These are phyloP conservation scores for Oopsacas minuta DNA, from an alignment of 37 sponge, comb jelly and placozoan genomes.

Conservation along the genomic window DNA sequence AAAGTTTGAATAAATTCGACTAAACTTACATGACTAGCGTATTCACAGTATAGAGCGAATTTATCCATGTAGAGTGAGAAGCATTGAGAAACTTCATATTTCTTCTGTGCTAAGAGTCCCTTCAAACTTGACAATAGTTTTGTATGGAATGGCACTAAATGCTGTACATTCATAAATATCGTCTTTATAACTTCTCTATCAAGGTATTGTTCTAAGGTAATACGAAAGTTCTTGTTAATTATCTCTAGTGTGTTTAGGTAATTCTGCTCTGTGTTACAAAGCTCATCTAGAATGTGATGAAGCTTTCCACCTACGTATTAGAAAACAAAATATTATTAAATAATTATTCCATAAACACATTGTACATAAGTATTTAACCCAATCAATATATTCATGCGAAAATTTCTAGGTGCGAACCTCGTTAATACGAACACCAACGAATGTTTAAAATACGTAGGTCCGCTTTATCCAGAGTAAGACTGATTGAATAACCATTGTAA, in stretches of 20 bases:
- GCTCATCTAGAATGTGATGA: not conserved
- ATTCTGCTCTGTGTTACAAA: constrained; percentile 1
- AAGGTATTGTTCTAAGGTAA: not conserved
- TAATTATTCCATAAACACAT: too few species aligned
- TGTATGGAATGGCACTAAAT: not conserved
- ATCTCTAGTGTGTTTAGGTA: constrained; percentile 12
- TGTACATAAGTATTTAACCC: too few species aligned
- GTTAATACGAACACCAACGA: too few species aligned
- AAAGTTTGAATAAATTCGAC: not conserved
- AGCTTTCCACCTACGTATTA: constrained; percentile 5
- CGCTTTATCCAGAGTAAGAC: too few species aligned
- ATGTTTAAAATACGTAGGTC: too few species aligned
- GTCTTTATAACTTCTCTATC: not conserved
- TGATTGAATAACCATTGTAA: too few species aligned
- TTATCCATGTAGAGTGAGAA: not conserved
- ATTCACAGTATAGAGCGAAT: not conserved
- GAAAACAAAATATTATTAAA: too few species aligned
- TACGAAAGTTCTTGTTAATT: constrained; percentile 1
- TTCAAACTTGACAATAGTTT: not conserved
- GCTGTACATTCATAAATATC: constrained; percentile 20
- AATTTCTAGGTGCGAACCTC: too few species aligned
- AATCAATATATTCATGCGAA: too few species aligned
- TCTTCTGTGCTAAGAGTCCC: not conserved
- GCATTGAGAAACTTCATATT: not conserved
- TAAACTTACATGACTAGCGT: not conserved